These are phyloP conservation scores for Osedax frankpressi DNA, from an alignment of 2,888 invertebrate species.

Conservation along the genomic window DNA sequence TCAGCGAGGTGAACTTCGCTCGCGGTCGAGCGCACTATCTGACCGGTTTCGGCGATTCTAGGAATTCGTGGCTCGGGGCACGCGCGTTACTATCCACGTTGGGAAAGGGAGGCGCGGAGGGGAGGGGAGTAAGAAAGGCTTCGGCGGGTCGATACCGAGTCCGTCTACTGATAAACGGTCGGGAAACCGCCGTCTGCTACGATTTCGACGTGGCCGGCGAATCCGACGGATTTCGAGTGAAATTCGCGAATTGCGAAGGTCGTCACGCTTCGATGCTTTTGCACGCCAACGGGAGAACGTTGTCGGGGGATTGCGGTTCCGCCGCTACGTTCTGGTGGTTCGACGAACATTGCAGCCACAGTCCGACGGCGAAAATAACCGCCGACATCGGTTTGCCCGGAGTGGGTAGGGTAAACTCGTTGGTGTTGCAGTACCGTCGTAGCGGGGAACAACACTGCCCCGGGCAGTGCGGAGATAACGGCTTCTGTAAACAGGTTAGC, in stretches of 20 bases:
- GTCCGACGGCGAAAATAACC: neutral
- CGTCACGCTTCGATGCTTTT: neutral
- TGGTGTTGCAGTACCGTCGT: neutral
- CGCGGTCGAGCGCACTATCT: neutral
- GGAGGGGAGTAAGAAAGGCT: neutral
- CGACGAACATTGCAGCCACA: neutral
- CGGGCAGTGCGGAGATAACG: neutral
- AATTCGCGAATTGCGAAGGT: neutral
- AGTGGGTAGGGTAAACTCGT: neutral
- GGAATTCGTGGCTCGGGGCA: neutral
- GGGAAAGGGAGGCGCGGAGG: too few species aligned
- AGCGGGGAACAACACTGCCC: neutral
- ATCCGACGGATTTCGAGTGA: neutral
- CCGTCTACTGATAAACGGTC: neutral
- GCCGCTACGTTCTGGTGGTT: neutral
- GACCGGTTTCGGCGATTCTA: neutral
- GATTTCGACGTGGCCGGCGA: neutral
- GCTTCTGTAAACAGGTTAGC: neutral
- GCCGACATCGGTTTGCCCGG: neutral
- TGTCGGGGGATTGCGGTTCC: neutral
- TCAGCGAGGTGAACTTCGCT: neutral
- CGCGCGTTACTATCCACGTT: too few species aligned
- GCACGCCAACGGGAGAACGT: neutral
- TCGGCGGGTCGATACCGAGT: neutral
- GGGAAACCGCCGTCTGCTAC: neutral